Base-by-base conservation (phyloP, 37 sponge, comb jelly and placozoan genomes). In the Eunapius fragilis region DNA sequence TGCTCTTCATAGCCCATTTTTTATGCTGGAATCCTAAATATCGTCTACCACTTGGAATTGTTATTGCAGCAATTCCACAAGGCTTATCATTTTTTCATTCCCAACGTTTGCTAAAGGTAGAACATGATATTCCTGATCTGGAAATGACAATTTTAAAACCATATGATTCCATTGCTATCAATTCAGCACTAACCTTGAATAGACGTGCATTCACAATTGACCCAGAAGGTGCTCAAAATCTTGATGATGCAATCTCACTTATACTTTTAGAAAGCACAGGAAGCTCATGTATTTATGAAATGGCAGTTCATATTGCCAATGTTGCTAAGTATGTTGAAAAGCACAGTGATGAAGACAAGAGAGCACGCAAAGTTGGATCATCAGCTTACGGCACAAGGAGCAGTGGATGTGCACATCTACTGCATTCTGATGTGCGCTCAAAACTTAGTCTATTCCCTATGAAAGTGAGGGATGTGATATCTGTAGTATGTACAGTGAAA, bases 191-290 rank as follows among this genome's bases (percentile, higher is more conserved):
- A 2, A 10, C 7, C 1, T 30, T 84, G 19, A 68, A 85, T 25
- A 38, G 74, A 70, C 86, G 71, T 48, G 91, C 85, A 14, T 88
- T 94, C 38, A 94, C 91, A 31, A 94, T 94, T 82, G 94, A 94
- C 48, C 94, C 94, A 35, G 69, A 76, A 50, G 83, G 69, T 67
- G 88, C 94, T 25, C 31, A 26, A 14, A 81, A 82, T 27, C 83
- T 90, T 27, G 94, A 94, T 78, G 91, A 94, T 94, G 94, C 94
- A 28, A 25, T 94, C 14, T 84, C 91, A 26, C 32, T 90, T n/a
- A 37, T 25, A 19, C 73, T n/a, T n/a, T n/a, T n/a, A n/a, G n/a
- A n/a, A n/a, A 22, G 22, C 0, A 48, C 11, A 5, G 71, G 32
- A 26, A n/a, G 41, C 38, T 24, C 30, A 2, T 47, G 27, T 27